Evolutionary conservation across 1,140 invertebrate genomes (phyloP).

Genomic region (Lordiphosa stackelbergi): DNA sequence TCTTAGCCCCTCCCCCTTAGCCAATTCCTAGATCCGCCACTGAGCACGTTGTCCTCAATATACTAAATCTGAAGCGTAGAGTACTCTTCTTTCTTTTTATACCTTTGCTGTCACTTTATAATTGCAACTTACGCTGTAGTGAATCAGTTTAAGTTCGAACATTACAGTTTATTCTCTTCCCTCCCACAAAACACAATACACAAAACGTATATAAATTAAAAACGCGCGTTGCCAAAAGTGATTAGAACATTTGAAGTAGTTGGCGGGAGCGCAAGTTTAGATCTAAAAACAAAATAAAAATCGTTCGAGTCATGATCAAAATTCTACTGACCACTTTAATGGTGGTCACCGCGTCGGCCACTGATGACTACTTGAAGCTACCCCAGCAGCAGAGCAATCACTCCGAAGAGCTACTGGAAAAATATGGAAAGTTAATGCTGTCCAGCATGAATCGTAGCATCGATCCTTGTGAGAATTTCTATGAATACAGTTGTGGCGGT

Average conservation of each 20-base stretch:
- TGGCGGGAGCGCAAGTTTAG: constrained; percentile 27
- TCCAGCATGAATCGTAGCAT: constrained; percentile 72
- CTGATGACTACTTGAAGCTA: constrained; percentile 38
- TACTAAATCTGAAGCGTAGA: too few species aligned
- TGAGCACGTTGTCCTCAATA: too few species aligned
- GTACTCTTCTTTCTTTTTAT: too few species aligned
- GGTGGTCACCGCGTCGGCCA: constrained; percentile 4
- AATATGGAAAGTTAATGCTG: constrained; percentile 53
- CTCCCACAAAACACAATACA: background rate
- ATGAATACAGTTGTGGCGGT: constrained; percentile 82
- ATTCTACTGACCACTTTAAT: constrained; percentile 50
- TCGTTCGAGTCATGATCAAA: constrained; percentile 26
- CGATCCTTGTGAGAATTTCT: constrained; percentile 87
- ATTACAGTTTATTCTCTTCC: background rate
- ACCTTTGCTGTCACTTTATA: too few species aligned
- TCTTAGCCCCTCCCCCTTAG: too few species aligned
- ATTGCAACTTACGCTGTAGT: too few species aligned
- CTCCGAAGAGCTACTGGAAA: constrained; percentile 53
- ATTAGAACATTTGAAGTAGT: constrained; percentile 61
- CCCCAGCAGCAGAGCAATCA: constrained; percentile 33
- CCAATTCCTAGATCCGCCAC: too few species aligned
- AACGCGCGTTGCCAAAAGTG: constrained; percentile 37
- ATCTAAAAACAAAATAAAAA: constrained; percentile 1
- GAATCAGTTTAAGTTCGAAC: too few species aligned
- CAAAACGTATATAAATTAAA: constrained; percentile 50